phyloP scores from a whole-genome alignment of 2,797 vertebrate species.

The Melanotaenia nigrans region DNA sequence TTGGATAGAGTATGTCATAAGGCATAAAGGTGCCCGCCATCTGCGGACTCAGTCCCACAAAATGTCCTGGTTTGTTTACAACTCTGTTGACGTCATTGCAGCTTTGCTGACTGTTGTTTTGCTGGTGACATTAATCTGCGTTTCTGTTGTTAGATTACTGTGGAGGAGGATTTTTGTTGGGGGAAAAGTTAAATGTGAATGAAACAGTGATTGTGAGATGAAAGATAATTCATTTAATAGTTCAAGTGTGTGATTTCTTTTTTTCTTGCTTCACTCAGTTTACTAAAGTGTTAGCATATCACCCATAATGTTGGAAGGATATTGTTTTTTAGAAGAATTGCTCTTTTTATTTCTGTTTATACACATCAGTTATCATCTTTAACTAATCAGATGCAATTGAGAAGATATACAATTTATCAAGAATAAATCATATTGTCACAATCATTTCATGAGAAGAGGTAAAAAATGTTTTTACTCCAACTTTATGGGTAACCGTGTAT shows the following conservation, averaged over 20 bases:
- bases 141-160: slow-evolving; percentile 40
- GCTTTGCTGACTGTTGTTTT: slow-evolving; percentile 46
- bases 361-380: too few species aligned
- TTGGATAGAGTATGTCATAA: slow-evolving; percentile 84
- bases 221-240: background rate
- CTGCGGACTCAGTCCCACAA: slow-evolving; percentile 70
- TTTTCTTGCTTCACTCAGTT: background rate
- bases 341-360: too few species aligned
- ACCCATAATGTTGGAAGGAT: too few species aligned
- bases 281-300: background rate
- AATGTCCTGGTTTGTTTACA: slow-evolving; percentile 79
- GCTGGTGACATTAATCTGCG: slow-evolving; percentile 30
- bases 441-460: too few species aligned
- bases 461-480: too few species aligned
- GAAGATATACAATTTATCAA: too few species aligned
- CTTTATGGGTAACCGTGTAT: too few species aligned
- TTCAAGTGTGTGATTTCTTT: background rate
- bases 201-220: slow-evolving; percentile 7
- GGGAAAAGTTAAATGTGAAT: slow-evolving; percentile 60
- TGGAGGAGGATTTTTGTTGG: slow-evolving; percentile 43
- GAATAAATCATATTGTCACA: too few species aligned
- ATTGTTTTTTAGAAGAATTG: too few species aligned
- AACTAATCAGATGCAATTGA: too few species aligned
- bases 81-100: slow-evolving; percentile 71
- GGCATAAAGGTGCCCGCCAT: slow-evolving; percentile 78